Conservation (phyloP, 2,888 invertebrate genomes). For the Uloborus plumipes region DNA sequence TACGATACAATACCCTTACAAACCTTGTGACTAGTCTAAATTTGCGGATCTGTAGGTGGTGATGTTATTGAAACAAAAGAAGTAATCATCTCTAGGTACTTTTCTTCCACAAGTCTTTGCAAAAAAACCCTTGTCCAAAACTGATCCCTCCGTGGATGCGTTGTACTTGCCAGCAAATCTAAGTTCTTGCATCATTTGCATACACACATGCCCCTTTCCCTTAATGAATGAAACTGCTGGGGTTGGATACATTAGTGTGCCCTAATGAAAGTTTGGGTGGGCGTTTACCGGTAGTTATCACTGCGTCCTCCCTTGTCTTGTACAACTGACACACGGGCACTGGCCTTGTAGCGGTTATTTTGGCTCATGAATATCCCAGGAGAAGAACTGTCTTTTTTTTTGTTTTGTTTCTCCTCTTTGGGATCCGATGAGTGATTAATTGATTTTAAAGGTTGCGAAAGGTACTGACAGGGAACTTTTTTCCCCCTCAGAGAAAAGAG, state of each 20-base stretch:
- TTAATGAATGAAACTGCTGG: slow-evolving; percentile 28
- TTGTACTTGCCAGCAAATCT: slow-evolving; percentile 35
- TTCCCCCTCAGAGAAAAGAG: slow-evolving; percentile 19
- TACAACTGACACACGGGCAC: slow-evolving; percentile 54
- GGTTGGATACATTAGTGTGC: slow-evolving; percentile 48
- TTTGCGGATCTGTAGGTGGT: no score
- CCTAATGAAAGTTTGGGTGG: slow-evolving; percentile 61
- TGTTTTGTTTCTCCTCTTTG: slow-evolving; percentile 26
- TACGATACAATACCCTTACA: no score
- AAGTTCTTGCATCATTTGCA: slow-evolving; percentile 58
- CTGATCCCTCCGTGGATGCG: neutral
- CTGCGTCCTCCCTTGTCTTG: slow-evolving; percentile 61
- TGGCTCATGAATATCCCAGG: slow-evolving; percentile 52
- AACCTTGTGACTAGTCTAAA: no score
- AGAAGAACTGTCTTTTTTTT: slow-evolving; percentile 24
- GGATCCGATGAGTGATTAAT: slow-evolving; percentile 48
- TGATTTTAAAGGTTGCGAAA: slow-evolving; percentile 62
- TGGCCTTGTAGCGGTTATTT: slow-evolving; percentile 55
- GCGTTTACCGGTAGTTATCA: slow-evolving; percentile 62
- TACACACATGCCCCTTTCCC: slow-evolving; percentile 49
- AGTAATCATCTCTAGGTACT: no score
- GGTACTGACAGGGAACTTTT: slow-evolving; percentile 43
- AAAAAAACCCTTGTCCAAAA: slow-evolving; percentile 3
- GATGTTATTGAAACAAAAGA: no score
- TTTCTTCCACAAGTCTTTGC: no score